Conservation (phyloP, 37 sponge, comb jelly and placozoan species). For the Cliona cf. orientalis region DNA sequence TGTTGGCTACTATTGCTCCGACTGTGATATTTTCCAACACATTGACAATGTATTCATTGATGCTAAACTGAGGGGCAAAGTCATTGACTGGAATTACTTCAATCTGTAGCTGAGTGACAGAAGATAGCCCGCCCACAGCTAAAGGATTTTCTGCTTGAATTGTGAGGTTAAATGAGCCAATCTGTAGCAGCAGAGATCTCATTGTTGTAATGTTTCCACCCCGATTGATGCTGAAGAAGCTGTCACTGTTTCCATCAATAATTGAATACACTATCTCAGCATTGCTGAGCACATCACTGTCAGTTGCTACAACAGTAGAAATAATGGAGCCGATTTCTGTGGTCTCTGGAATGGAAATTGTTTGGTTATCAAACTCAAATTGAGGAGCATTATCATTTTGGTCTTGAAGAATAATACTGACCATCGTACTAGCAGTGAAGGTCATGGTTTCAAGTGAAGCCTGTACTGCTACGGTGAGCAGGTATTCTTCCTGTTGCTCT, state of each 20-base stretch:
- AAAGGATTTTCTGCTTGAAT: slow-evolving; percentile 27
- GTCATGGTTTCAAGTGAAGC: not conserved
- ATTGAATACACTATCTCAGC: slow-evolving; percentile 51
- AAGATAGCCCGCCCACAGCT: slow-evolving; percentile 16
- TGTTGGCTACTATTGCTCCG: slow-evolving; percentile 11
- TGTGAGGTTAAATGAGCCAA: slow-evolving; percentile 7
- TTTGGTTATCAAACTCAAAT: slow-evolving; percentile 15
- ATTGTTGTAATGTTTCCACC: slow-evolving; percentile 8
- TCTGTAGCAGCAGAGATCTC: slow-evolving; percentile 3
- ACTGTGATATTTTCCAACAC: slow-evolving; percentile 29
- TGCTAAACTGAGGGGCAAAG: slow-evolving; percentile 65
- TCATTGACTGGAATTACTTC: slow-evolving; percentile 62
- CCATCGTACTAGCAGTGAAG: slow-evolving; percentile 37
- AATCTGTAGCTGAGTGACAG: slow-evolving; percentile 35
- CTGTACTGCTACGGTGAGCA: slow-evolving; percentile 21
- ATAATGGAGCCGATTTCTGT: slow-evolving; percentile 22
- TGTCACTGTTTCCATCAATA: slow-evolving; percentile 6
- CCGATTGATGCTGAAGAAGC: slow-evolving; percentile 27
- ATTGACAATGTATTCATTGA: slow-evolving; percentile 5
- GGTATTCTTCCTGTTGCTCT: slow-evolving; percentile 22
- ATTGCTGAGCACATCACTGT: slow-evolving; percentile 43
- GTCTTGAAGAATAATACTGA: slow-evolving; percentile 54
- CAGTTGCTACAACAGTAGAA: slow-evolving; percentile 33
- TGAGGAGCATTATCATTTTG: slow-evolving; percentile 65
- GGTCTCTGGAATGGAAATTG: slow-evolving; percentile 26